Evolutionary conservation across 2,113 vertebrate species (phyloP).

Genomic region (Copsychus sechellarum): DNA sequence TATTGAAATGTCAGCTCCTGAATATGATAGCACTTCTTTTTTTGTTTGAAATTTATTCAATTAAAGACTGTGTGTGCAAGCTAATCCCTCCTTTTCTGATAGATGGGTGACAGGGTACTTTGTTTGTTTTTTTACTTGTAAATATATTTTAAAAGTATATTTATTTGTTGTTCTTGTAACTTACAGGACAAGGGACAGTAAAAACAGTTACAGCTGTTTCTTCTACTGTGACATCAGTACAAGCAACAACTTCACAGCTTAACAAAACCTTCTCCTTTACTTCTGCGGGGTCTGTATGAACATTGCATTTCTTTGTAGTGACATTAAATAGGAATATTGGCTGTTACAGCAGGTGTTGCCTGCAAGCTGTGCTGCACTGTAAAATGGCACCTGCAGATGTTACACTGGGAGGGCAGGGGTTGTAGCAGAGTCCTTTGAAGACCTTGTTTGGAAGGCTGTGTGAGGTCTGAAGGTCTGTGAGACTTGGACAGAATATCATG

Average conservation of each 20-base stretch:
- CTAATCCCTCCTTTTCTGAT: neutral
- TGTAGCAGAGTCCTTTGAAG: neutral
- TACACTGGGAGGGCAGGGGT: neutral
- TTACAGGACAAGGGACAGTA: conserved; percentile 61
- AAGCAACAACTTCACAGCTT: conserved; percentile 66
- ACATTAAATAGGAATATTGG: neutral
- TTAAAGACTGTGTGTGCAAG: neutral
- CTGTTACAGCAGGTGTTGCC: neutral
- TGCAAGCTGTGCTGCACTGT: neutral
- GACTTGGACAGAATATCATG: neutral
- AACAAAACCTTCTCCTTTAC: conserved; percentile 82
- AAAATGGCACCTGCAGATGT: neutral
- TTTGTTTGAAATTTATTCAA: neutral
- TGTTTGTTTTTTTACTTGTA: neutral
- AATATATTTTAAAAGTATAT: neutral
- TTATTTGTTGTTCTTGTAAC: neutral
- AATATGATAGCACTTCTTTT: neutral
- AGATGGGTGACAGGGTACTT: neutral
- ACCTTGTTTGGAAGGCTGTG: neutral
- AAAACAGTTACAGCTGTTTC: conserved; percentile 73
- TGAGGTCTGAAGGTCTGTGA: neutral
- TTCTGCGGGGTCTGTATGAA: conserved; percentile 77
- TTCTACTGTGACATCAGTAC: conserved; percentile 54
- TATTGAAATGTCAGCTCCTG: neutral
- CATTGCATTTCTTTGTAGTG: neutral